Conservation (phyloP, 2,797 vertebrate genomes). For the Lerista edwardsae region DNA sequence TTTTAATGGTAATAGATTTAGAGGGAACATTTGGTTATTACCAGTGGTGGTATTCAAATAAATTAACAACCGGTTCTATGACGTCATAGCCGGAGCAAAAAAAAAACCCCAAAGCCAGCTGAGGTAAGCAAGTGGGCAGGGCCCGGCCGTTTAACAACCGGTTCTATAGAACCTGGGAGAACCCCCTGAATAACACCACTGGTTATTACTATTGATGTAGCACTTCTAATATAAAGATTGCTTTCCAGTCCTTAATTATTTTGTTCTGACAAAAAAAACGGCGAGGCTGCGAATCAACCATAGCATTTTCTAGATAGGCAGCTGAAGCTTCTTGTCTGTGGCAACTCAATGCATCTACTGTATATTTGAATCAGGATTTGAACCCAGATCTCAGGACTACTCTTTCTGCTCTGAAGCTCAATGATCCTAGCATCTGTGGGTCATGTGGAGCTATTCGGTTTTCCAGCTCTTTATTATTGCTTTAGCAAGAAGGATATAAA, state of each 20-base stretch:
- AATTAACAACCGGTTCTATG: too few species aligned
- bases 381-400: neutral
- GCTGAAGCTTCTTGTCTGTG: neutral
- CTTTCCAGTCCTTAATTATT: slow-evolving; percentile 31
- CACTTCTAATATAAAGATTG: slow-evolving; percentile 1
- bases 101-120: too few species aligned
- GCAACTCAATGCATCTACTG: neutral
- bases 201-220: slow-evolving; percentile 31
- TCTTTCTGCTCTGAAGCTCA: neutral
- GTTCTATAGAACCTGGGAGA: too few species aligned
- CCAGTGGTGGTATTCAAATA: too few species aligned
- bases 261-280: neutral
- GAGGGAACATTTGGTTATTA: slow-evolving; percentile 35
- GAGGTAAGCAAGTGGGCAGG: too few species aligned
- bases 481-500: neutral
- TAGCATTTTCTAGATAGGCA: neutral
- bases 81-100: too few species aligned
- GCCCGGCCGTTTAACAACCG: too few species aligned
- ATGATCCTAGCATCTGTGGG: neutral
- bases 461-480: neutral
- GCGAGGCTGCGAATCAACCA: neutral
- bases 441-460: too few species aligned
- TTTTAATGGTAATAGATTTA: slow-evolving; percentile 51
- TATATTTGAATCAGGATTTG: neutral
- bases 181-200: too few species aligned